These are phyloP conservation scores for Uropsilus gracilis DNA, from an alignment of 2,113 vertebrate species.

Conservation along the genomic window DNA sequence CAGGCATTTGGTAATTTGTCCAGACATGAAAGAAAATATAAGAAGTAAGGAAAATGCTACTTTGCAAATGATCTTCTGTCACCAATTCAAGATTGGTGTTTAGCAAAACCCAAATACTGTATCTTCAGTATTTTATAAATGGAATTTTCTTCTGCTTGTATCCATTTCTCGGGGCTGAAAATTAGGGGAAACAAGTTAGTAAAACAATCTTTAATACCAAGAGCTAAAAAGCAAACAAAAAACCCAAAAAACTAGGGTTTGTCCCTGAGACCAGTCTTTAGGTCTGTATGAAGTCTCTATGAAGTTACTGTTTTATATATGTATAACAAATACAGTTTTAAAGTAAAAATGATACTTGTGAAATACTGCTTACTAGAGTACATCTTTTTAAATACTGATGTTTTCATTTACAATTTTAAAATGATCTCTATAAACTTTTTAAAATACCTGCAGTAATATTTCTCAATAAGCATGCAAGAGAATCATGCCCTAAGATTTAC, in stretches of 20 bases:
- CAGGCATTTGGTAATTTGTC: background rate
- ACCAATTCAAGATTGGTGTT: slow-evolving; percentile 41
- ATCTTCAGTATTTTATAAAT: slow-evolving; percentile 86
- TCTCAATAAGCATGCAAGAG: background rate
- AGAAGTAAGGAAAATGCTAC: slow-evolving; percentile 38
- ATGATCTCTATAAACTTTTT: background rate
- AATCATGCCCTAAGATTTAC: background rate
- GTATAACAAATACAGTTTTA: background rate
- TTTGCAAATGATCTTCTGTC: slow-evolving; percentile 34
- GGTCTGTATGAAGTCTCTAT: background rate
- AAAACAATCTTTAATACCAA: background rate
- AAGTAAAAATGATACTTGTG: slow-evolving; percentile 12
- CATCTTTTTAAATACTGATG: background rate
- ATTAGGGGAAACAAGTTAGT: slow-evolving; percentile 23
- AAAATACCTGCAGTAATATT: background rate
- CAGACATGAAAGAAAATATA: background rate
- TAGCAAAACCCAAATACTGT: slow-evolving; percentile 11
- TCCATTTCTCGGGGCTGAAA: slow-evolving; percentile 98
- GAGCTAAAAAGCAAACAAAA: background rate
- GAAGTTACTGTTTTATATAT: background rate
- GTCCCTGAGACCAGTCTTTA: background rate
- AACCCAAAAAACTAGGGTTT: background rate
- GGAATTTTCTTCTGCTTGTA: slow-evolving; percentile 96
- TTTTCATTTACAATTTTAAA: background rate
- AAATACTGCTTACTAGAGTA: background rate